phyloP scores from a whole-genome alignment of 2,113 vertebrate genomes.

The Cariama cristata region DNA sequence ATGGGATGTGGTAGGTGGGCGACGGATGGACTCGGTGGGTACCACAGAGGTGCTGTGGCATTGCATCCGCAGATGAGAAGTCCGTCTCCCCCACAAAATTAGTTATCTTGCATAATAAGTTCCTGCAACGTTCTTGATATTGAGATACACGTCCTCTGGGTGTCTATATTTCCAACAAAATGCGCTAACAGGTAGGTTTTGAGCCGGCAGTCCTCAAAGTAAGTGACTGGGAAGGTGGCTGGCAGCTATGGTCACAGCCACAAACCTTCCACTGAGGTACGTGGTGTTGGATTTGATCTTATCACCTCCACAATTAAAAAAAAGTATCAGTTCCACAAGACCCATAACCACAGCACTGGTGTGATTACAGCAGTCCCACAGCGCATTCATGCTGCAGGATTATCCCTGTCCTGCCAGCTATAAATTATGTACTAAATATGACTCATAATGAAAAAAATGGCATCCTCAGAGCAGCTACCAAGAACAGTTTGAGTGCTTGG shows the following conservation, averaged over 20 bases:
- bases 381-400: constrained; percentile 40
- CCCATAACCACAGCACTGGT: constrained; percentile 54
- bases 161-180: background rate
- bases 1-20: no score
- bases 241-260: constrained; percentile 14
- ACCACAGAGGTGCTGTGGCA: rapidly evolving
- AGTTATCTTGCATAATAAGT: background rate
- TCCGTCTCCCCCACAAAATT: background rate
- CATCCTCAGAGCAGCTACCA: constrained; percentile 67
- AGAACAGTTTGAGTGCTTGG: constrained; percentile 47
- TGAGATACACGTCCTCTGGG: background rate
- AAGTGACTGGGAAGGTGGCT: constrained; percentile 14
- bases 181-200: background rate
- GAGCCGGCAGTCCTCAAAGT: background rate
- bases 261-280: constrained; percentile 24
- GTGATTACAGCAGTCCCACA: constrained; percentile 65
- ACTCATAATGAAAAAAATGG: constrained; percentile 74
- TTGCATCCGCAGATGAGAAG: background rate
- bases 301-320: constrained; percentile 59
- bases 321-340: constrained; percentile 53
- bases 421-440: constrained; percentile 74
- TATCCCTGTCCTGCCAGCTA: constrained; percentile 72
- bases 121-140: constrained; percentile 18
- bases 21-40: background rate
- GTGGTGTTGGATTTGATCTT: constrained; percentile 57